phyloP scores from a whole-genome alignment of 2,888 invertebrate species.

The Octonoba sinensis region DNA sequence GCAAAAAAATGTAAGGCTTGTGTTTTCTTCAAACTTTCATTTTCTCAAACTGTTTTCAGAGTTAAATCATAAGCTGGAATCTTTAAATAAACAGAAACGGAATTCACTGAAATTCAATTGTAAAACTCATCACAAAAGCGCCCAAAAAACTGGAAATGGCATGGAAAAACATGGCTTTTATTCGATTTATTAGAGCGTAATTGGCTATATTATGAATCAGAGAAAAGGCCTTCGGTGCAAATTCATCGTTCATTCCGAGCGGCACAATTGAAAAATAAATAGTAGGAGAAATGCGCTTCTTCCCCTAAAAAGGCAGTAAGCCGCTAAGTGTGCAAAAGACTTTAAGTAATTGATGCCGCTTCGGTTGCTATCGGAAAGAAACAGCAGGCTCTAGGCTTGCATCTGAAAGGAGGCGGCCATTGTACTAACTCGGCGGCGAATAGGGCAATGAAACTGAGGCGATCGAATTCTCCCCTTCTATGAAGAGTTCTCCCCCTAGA shows the following conservation, averaged over 20 bases:
- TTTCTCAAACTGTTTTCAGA: no score
- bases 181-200: constrained; percentile 64
- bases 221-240: constrained; percentile 26
- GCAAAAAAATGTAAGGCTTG: no score
- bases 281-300: constrained; percentile 22
- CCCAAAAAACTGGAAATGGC: constrained; percentile 24
- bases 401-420: constrained; percentile 32
- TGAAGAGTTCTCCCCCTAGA: constrained; percentile 10
- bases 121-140: constrained; percentile 6
- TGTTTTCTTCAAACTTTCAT: no score
- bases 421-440: constrained; percentile 51
- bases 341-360: constrained; percentile 59
- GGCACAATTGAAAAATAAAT: constrained; percentile 47
- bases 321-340: constrained; percentile 59
- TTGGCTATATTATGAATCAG: constrained; percentile 56
- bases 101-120: not conserved
- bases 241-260: constrained; percentile 24
- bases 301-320: constrained; percentile 40
- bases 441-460: constrained; percentile 39
- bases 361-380: constrained; percentile 53
- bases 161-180: constrained; percentile 56
- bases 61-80: not conserved
- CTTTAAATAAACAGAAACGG: constrained; percentile 15
- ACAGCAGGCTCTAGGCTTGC: constrained; percentile 44
- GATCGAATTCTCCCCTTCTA: constrained; percentile 44